Conservation (phyloP, 2,888 invertebrate genomes). For the Dicyrtomina minuta region DNA sequence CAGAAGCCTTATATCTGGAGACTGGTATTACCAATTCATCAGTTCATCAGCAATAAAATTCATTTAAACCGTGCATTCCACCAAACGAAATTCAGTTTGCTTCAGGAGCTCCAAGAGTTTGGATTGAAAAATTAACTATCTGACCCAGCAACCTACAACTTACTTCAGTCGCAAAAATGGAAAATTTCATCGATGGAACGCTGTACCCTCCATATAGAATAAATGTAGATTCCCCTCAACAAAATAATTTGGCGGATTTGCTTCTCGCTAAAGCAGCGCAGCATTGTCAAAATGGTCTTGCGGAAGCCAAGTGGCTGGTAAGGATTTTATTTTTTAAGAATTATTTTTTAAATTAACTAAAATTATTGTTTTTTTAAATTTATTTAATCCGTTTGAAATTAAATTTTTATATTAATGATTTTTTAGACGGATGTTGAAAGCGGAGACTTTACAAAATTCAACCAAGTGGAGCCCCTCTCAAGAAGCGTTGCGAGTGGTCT, state of each 20-base stretch:
- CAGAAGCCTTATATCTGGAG: no score
- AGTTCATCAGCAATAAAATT: no score
- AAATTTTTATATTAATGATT: background rate
- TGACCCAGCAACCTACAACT: no score
- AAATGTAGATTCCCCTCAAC: background rate
- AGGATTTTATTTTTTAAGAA: background rate
- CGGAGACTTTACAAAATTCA: slow-evolving; percentile 9
- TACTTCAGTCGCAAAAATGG: no score
- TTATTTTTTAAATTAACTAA: background rate
- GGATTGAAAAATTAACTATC: no score
- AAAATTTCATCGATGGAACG: no score
- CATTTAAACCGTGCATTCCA: no score
- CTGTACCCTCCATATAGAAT: background rate
- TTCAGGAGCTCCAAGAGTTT: no score
- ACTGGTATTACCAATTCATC: no score
- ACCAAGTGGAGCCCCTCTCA: slow-evolving; percentile 17
- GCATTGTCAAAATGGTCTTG: background rate
- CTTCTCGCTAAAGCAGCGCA: background rate
- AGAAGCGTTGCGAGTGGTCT: no score
- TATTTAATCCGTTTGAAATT: background rate
- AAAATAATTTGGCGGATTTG: background rate
- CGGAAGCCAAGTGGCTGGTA: background rate
- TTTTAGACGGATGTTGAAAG: slow-evolving; percentile 29
- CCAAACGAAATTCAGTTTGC: no score
- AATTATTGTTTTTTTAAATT: background rate